These are phyloP conservation scores for Coryphaenoides rupestris DNA, from an alignment of 2,113 vertebrate species.

Conservation along the genomic window DNA sequence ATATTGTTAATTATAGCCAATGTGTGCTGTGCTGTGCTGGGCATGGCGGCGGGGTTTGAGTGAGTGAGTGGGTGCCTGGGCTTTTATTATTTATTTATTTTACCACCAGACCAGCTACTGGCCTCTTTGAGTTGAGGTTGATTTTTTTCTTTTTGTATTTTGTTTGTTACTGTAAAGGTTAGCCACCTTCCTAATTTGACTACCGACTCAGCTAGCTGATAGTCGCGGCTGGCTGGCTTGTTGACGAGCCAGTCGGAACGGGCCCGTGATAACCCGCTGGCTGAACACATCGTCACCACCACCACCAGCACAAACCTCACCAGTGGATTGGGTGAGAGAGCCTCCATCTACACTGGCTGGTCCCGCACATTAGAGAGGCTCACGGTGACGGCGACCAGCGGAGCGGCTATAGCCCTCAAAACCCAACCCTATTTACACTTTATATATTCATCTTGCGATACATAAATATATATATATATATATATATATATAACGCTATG, in stretches of 20 bases:
- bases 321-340: slow-evolving; percentile 56
- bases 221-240: slow-evolving; percentile 68
- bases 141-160: too few relatives aligned
- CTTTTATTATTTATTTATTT: too few relatives aligned
- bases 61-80: background rate
- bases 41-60: slow-evolving; percentile 3
- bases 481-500: slow-evolving; percentile 43
- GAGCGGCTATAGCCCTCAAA: slow-evolving; percentile 47
- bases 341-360: slow-evolving; percentile 54
- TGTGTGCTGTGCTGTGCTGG: slow-evolving; percentile 20
- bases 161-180: background rate
- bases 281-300: slow-evolving; percentile 66
- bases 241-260: slow-evolving; percentile 68
- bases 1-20: slow-evolving; percentile 48
- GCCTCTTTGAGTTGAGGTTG: slow-evolving; percentile 14
- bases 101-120: too few relatives aligned
- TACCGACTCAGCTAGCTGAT: slow-evolving; percentile 52
- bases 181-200: slow-evolving; percentile 32
- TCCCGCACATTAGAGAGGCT: slow-evolving; percentile 57
- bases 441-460: too few relatives aligned
- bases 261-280: slow-evolving; percentile 65
- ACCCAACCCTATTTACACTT: too few relatives aligned
- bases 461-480: slow-evolving; percentile 32
- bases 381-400: slow-evolving; percentile 52
- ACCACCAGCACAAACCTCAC: slow-evolving; percentile 58